Evolutionary conservation across 2,113 vertebrate genomes (phyloP), one percentile per base, ranked within the genome.

Genomic region (Trichomycterus rosablanca): DNA sequence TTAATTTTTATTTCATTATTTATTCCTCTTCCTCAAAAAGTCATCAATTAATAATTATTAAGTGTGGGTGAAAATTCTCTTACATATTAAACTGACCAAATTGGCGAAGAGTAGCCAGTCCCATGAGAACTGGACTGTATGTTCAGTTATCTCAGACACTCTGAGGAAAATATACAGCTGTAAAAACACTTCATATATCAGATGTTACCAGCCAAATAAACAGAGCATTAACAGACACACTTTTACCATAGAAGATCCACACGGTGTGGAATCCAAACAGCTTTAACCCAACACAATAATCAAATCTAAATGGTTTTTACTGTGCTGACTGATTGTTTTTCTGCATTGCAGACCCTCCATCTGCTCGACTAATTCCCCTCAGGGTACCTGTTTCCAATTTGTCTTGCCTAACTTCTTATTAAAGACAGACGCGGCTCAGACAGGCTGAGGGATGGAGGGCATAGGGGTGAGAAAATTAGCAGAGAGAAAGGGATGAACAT

Each of bases 371-470:
- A 51, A 70, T 19, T 16, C 59, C 48, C 46, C 71, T 54, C 49
- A 68, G 50, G 54, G 12, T 71, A 58, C 70, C 74, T 80, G 81
- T 59, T 76, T 85, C 59, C 74, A 77, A 81, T 78, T 76, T 79
- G 70, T 74, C n/a, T 67, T 44, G 48, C 34, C 54, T 48, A 53
- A 37, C 24, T 52, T 51, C 32, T 61, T 63, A 76, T 78, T 68
- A 63, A 75, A 74, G 49, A 51, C 56, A 67, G 18, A 23, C 37
- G 53, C n/a, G 14, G 22, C 61, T 44, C 46, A 39, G 34, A 55
- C 42, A 55, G 66, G 62, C 60, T 55, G 35, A 48, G 51, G 18
- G 7, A 18, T 26, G 28, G 8, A 20, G 15, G 45, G 16, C 26
- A 24, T 30, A 18, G 54, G 16, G 12, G 11, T 7, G 32, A 42